Conservation (phyloP, 2,888 invertebrate genomes). For the Anoplius nigerrimus region DNA sequence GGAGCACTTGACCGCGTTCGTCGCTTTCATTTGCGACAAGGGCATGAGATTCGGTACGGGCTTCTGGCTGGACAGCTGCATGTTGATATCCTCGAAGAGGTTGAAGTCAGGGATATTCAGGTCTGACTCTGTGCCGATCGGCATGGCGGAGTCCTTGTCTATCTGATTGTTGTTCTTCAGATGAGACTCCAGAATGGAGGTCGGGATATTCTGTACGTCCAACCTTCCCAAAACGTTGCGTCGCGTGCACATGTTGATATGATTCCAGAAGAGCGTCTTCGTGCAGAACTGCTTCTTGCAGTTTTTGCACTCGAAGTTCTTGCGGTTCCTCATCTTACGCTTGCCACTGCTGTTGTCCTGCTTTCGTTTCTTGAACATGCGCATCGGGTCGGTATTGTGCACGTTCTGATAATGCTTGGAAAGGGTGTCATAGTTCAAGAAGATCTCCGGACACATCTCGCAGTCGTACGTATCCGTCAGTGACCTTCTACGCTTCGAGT, state of each 20-base stretch:
- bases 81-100: conserved; percentile 72
- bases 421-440: conserved; percentile 65
- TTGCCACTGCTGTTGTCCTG: conserved; percentile 47
- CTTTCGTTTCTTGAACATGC: conserved; percentile 62
- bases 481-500: conserved; percentile 61
- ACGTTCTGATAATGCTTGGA: conserved; percentile 69
- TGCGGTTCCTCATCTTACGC: conserved; percentile 41
- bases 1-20: conserved; percentile 63
- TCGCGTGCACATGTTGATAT: conserved; percentile 64
- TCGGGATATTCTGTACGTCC: conserved; percentile 25
- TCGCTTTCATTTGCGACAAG: conserved; percentile 56
- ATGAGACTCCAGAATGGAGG: conserved; percentile 69
- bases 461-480: conserved; percentile 68
- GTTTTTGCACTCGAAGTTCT: conserved; percentile 69
- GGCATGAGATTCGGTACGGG: conserved; percentile 72
- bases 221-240: conserved; percentile 14
- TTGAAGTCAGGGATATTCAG: conserved; percentile 73
- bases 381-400: conserved; percentile 67
- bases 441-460: conserved; percentile 71
- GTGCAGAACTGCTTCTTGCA: conserved; percentile 70
- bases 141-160: conserved; percentile 58
- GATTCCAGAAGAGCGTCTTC: conserved; percentile 68
- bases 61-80: conserved; percentile 70
- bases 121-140: conserved; percentile 60
- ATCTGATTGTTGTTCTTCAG: conserved; percentile 70